Percentiles rank a stretch among this genome's conserved stretches.
These are phyloP conservation scores for Pogona vitticeps DNA, from an alignment of 2,113 vertebrate genomes.

Conservation along the genomic window DNA sequence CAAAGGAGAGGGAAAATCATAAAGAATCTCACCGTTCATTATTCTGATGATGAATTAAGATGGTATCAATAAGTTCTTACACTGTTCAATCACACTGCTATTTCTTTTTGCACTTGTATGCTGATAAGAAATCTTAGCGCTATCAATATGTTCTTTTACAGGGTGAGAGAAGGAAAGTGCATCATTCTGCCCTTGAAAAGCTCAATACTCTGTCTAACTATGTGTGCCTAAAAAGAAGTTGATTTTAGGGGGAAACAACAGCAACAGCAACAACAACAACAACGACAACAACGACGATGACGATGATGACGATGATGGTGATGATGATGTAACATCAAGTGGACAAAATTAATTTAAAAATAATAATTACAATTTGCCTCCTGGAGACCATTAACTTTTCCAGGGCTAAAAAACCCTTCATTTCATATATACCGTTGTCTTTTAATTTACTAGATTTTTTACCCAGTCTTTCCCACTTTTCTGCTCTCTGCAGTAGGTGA, in stretches of 20 bases:
- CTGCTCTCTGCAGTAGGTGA: slow-evolving; percentile 4
- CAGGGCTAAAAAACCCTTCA: slow-evolving; percentile 19
- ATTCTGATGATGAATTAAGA: too few relatives aligned
- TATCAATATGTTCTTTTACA: not conserved
- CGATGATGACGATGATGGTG: too few relatives aligned
- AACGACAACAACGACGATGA: too few relatives aligned
- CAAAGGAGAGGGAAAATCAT: too few relatives aligned
- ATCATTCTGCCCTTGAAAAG: not conserved
- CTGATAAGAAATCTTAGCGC: not conserved
- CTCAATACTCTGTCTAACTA: too few relatives aligned
- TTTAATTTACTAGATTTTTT: not conserved
- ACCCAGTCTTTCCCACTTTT: not conserved
- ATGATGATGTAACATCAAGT: too few relatives aligned
- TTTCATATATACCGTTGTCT: not conserved
- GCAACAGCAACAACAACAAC: too few relatives aligned
- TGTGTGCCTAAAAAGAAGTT: not conserved
- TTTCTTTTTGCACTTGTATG: not conserved
- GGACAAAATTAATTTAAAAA: not conserved
- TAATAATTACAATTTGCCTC: slow-evolving; percentile 47
- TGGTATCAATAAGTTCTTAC: not conserved
- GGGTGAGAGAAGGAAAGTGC: not conserved
- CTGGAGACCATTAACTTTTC: slow-evolving; percentile 41
- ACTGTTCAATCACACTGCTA: not conserved
- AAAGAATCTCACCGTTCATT: too few relatives aligned
- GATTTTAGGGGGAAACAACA: not conserved